Conservation (phyloP, 1,140 invertebrate genomes). For the Magallana angulata region DNA sequence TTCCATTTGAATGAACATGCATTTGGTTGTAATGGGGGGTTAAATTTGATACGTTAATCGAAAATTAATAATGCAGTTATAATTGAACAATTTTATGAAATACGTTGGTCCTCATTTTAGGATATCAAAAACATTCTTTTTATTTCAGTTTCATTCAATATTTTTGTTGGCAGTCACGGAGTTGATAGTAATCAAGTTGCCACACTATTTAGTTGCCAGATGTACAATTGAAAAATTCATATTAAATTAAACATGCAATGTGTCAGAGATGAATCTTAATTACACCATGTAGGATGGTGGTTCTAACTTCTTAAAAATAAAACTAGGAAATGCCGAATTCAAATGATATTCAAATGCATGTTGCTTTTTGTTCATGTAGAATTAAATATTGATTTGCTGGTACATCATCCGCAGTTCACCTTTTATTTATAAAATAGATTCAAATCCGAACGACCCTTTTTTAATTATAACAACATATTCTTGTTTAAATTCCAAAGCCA, state of each 20-base stretch:
- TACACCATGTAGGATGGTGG: too few species aligned
- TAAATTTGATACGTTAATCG: slow-evolving; percentile 33
- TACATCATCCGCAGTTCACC: too few species aligned
- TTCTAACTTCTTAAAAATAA: too few species aligned
- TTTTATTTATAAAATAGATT: too few species aligned
- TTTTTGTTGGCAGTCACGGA: neutral
- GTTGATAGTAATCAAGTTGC: neutral
- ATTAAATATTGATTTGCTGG: too few species aligned
- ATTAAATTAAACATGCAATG: neutral
- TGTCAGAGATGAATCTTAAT: neutral
- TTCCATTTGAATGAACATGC: slow-evolving; percentile 6
- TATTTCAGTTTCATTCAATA: slow-evolving; percentile 17
- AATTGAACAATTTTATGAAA: neutral
- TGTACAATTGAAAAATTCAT: neutral
- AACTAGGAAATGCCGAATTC: too few species aligned
- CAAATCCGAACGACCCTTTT: too few species aligned
- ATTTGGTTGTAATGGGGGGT: neutral
- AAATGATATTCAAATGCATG: too few species aligned
- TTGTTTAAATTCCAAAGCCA: too few species aligned
- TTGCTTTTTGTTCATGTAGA: too few species aligned
- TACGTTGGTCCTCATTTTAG: slow-evolving; percentile 18
- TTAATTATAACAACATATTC: too few species aligned
- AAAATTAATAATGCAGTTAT: slow-evolving; percentile 8
- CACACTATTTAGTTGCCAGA: neutral
- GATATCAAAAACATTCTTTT: neutral